phyloP scores from a whole-genome alignment of 1,140 invertebrate species.

The Drosophila punjabiensis region DNA sequence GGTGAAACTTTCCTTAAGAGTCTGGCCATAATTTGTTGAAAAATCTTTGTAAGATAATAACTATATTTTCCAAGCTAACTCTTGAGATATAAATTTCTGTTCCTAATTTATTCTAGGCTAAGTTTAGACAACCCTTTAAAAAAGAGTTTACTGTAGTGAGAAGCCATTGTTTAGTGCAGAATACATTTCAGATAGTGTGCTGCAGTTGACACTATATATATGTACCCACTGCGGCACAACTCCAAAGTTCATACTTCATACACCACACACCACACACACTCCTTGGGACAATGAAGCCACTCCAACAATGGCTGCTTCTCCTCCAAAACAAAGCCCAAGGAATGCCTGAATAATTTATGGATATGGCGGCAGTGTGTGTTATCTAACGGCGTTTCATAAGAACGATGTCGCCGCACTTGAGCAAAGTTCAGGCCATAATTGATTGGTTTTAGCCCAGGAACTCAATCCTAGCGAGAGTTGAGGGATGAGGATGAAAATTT shows the following conservation, averaged over 20 bases:
- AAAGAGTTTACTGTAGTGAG: background rate
- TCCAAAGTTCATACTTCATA: background rate
- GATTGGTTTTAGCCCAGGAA: constrained; percentile 52
- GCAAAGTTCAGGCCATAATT: constrained; percentile 48
- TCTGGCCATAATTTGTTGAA: background rate
- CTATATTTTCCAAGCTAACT: background rate
- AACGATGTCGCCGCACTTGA: constrained; percentile 28
- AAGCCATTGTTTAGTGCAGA: background rate
- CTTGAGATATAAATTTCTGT: background rate
- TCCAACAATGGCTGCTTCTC: constrained; percentile 43
- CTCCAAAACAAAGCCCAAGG: constrained; percentile 32
- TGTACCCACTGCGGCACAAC: constrained; percentile 30
- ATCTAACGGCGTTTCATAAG: constrained; percentile 66
- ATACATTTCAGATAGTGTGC: background rate
- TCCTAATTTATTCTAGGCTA: background rate
- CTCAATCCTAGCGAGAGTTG: constrained; percentile 30
- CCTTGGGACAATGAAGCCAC: constrained; percentile 39
- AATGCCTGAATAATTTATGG: constrained; percentile 70
- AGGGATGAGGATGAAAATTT: constrained; percentile 41
- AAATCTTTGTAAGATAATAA: background rate
- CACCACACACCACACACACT: background rate
- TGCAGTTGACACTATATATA: constrained; percentile 22
- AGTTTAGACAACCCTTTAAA: background rate
- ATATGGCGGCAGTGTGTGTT: constrained; percentile 57
- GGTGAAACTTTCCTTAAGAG: background rate